Evolutionary conservation across 2,888 invertebrate species (phyloP), one percentile per base, ranked within the genome.

Genomic region (Drosophila sordidula): DNA sequence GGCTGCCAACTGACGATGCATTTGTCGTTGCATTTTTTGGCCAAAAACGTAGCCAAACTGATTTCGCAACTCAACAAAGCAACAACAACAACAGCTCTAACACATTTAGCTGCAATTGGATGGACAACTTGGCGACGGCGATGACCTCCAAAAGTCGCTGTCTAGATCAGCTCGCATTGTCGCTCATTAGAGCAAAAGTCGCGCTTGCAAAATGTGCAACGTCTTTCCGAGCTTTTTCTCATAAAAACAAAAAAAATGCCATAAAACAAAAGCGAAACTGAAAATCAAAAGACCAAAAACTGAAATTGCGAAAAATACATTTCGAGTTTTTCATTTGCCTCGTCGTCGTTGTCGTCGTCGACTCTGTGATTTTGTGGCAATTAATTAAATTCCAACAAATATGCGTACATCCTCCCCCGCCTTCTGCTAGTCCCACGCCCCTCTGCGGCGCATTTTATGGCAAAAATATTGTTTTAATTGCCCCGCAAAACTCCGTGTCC

Each of bases 111-210:
- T 80, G 67, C 80, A 86, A 80, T 80, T 84, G 83, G 80, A 86
- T 84, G 87, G 89, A 84, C 88, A 83, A 65, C 70, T 78, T 74
- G 74, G 70, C 70, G 78, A 66, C 62, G 57, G 44, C 55, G 87
- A 63, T 85, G 84, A 86, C 85, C 85, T 89, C 89, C 87, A 86
- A 86, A 89, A 66, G 46, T 52, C 47, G 68, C 70, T 68, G 78
- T 69, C 72, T 82, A 76, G 67, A 78, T 78, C 75, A 67, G 62
- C 50, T 72, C 46, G 52, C 52, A 72, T 80, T 61, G 67, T 63
- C 72, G 87, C 78, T 85, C 87, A 85, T 85, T 85, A 85, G 84
- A 85, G 87, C 84, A 83, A 70, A 82, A 70, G 63, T 63, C 54
- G 67, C 59, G 58, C 68, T 82, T 75, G 66, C 81, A 78, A 87